Evolutionary conservation across 2,797 vertebrate genomes (phyloP).

Genomic region (Gadopsis bispinosus): DNA sequence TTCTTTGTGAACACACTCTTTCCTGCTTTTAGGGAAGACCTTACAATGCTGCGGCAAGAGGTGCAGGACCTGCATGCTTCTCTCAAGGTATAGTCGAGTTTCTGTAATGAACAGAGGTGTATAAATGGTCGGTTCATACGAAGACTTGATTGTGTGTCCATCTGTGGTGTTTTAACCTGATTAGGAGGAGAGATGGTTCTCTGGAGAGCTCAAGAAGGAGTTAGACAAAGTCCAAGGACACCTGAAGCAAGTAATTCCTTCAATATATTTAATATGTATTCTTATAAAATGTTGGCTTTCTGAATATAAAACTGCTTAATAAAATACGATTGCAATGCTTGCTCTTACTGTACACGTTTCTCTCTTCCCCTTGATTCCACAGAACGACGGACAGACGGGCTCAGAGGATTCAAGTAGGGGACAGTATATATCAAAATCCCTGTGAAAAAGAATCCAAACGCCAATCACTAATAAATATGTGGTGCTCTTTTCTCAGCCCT

Average conservation of each 20-base stretch:
- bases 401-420: constrained; percentile 89
- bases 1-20: neutral
- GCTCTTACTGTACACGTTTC: constrained; percentile 47
- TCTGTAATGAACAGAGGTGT: constrained; percentile 8
- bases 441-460: neutral
- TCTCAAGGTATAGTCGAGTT: constrained; percentile 88
- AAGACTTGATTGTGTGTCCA: neutral
- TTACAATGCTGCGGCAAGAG: constrained; percentile 93
- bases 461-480: constrained; percentile 24
- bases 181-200: constrained; percentile 98
- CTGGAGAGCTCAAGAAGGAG: constrained; percentile 98
- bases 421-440: constrained; percentile 3
- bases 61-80: constrained; percentile 95
- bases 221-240: constrained; percentile 98
- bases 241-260: constrained; percentile 98
- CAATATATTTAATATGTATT: constrained; percentile 84
- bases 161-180: constrained; percentile 24
- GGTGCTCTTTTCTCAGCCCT: constrained; percentile 76
- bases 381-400: constrained; percentile 87
- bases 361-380: constrained; percentile 77
- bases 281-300: neutral
- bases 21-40: constrained; percentile 86
- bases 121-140: neutral
- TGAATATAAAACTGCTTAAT: constrained; percentile 7
- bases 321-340: constrained; percentile 23